phyloP scores from a whole-genome alignment of 2,888 invertebrate species.

The Criorhina ranunculi region DNA sequence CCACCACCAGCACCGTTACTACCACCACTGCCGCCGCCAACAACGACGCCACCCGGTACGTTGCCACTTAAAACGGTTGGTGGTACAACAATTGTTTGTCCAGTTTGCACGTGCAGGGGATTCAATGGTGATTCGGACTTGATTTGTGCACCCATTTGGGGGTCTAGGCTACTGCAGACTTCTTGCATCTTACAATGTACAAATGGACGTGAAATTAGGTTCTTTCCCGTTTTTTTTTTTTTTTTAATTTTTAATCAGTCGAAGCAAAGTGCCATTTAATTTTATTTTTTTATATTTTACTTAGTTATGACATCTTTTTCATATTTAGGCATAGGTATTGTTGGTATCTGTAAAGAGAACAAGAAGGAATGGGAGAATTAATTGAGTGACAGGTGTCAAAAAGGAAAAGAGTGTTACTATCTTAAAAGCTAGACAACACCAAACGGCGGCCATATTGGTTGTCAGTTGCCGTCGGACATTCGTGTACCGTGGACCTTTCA shows the following conservation, averaged over 20 bases:
- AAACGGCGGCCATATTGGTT: too few species aligned
- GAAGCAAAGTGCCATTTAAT: conserved; percentile 14
- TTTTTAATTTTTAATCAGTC: conserved; percentile 51
- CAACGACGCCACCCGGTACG: conserved; percentile 64
- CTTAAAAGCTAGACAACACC: too few species aligned
- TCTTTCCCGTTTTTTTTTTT: neutral
- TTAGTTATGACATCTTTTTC: conserved; percentile 69
- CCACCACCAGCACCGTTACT: conserved; percentile 88
- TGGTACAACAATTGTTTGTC: conserved; percentile 81
- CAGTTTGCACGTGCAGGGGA: conserved; percentile 83
- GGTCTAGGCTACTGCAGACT: conserved; percentile 84
- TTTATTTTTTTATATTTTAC: neutral
- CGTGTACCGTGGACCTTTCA: too few species aligned
- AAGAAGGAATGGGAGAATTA: neutral
- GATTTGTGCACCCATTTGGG: conserved; percentile 84
- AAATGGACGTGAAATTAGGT: conserved; percentile 27
- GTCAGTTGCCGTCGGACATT: too few species aligned
- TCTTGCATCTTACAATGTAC: conserved; percentile 83
- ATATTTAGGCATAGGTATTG: conserved; percentile 28
- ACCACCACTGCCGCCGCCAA: conserved; percentile 45
- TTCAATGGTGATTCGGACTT: conserved; percentile 84
- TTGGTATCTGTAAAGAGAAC: conserved; percentile 36
- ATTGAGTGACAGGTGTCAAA: too few species aligned
- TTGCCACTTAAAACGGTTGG: conserved; percentile 67
- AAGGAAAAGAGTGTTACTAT: too few species aligned